Percentiles rank a stretch among this genome's conserved stretches.
phyloP scores from a whole-genome alignment of 2,888 invertebrate genomes.

The Diplazon laetatorius region DNA sequence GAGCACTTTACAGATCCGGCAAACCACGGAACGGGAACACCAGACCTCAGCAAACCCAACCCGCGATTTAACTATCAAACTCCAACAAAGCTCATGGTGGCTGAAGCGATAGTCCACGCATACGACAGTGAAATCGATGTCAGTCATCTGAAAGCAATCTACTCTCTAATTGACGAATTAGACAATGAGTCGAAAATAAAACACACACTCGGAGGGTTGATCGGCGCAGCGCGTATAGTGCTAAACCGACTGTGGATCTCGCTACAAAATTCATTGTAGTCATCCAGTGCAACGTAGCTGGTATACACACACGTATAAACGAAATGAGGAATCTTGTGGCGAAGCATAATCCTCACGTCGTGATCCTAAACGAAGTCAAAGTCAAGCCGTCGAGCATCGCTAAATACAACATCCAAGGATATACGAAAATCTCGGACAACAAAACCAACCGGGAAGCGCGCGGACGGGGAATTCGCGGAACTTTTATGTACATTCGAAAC shows the following conservation, averaged over 20 bases:
- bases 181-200: constrained; percentile 6
- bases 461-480: neutral
- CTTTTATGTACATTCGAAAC: constrained; percentile 20
- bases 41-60: constrained; percentile 23
- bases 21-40: no score
- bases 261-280: constrained; percentile 18
- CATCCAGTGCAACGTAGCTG: constrained; percentile 17
- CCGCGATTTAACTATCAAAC: constrained; percentile 36
- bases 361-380: constrained; percentile 31
- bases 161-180: constrained; percentile 10
- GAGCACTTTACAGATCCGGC: no score
- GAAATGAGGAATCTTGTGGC: constrained; percentile 15
- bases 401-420: constrained; percentile 11
- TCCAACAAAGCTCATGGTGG: constrained; percentile 22
- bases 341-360: constrained; percentile 28
- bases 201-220: constrained; percentile 29
- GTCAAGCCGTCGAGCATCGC: constrained; percentile 13
- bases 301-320: constrained; percentile 16
- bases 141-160: constrained; percentile 10
- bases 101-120: constrained; percentile 19
- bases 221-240: constrained; percentile 8
- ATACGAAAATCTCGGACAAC: constrained; percentile 25
- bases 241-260: constrained; percentile 4
- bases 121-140: constrained; percentile 14
- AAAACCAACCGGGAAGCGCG: constrained; percentile 12